A percentile compares a stretch with the other conserved stretches of the same genome.
Conservation (phyloP, 64 coral and sea anemone genomes). For the Montipora efflorescens region DNA sequence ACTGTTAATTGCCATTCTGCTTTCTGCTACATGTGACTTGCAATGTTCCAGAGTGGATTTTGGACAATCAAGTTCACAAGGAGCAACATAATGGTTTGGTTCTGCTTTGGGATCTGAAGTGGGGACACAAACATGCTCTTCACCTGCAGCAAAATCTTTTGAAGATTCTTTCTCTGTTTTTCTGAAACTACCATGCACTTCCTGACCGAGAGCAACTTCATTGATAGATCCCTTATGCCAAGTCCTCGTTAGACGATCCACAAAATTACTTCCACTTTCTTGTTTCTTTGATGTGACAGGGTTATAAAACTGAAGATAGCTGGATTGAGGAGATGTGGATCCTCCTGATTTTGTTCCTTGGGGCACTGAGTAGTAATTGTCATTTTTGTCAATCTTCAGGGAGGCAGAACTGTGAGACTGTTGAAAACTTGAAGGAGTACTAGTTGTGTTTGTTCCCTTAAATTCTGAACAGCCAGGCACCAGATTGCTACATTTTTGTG, state of each 20-base stretch:
- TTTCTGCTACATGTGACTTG: not conserved
- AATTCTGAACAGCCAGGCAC: not conserved
- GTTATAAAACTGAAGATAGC: not conserved
- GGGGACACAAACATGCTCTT: not conserved
- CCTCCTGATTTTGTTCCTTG: not conserved
- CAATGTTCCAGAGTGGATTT: not conserved
- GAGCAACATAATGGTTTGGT: conserved; percentile 32
- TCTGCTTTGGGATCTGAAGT: conserved; percentile 2
- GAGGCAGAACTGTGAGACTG: not conserved
- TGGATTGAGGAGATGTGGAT: not conserved
- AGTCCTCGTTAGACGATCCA: not conserved
- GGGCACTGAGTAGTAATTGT: not conserved
- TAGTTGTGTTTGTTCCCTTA: not conserved
- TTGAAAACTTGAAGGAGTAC: not conserved
- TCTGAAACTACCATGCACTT: conserved; percentile 43
- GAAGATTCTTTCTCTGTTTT: not conserved
- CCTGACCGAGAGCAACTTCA: conserved; percentile 20
- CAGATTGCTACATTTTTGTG: not conserved
- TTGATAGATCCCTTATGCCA: not conserved
- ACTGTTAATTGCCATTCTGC: not conserved
- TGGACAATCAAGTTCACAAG: conserved; percentile 13
- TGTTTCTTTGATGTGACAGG: not conserved
- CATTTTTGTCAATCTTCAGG: not conserved
- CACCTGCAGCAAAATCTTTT: not conserved
- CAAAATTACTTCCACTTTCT: not conserved